These are phyloP conservation scores for Panthera leo DNA, from an alignment of 2,113 vertebrate species.

Conservation along the genomic window DNA sequence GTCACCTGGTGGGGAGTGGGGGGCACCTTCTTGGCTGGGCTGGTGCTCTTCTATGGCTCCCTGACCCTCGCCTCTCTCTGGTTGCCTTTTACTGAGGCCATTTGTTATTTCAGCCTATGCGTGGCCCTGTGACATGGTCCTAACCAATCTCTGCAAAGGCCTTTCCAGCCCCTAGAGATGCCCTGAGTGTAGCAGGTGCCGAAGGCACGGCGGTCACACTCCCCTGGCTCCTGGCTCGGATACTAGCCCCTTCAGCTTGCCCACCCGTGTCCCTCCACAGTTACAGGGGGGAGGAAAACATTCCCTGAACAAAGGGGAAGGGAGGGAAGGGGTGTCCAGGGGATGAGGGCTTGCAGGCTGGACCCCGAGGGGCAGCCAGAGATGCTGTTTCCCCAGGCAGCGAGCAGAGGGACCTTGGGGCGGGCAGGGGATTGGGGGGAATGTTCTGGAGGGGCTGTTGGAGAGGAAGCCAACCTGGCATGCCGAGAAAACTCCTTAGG, in stretches of 20 bases:
- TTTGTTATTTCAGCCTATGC: not conserved
- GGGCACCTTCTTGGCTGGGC: not conserved
- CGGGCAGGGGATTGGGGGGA: not conserved
- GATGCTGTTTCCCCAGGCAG: not conserved
- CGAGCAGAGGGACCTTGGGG: too few relatives aligned
- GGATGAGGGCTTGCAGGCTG: not conserved
- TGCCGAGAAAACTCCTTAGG: not conserved
- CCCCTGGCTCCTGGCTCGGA: not conserved
- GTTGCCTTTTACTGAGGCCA: not conserved
- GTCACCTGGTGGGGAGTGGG: not conserved
- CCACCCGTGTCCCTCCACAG: not conserved
- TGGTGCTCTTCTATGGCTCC: not conserved
- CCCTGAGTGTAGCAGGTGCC: too few relatives aligned
- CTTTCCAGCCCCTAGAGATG: rapidly evolving
- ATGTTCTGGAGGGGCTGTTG: not conserved
- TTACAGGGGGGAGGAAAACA: too few relatives aligned
- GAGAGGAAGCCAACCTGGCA: not conserved
- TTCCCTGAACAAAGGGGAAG: not conserved
- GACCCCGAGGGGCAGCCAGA: rapidly evolving
- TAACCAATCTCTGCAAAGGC: not conserved
- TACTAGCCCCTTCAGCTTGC: too few relatives aligned
- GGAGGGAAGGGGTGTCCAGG: not conserved
- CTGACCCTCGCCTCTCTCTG: not conserved
- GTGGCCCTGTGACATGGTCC: not conserved
- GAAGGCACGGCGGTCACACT: rapidly evolving